A percentile compares a stretch with the other conserved stretches of the same genome.
phyloP scores from a whole-genome alignment of 1,140 invertebrate genomes.

The Drosophila tristis region DNA sequence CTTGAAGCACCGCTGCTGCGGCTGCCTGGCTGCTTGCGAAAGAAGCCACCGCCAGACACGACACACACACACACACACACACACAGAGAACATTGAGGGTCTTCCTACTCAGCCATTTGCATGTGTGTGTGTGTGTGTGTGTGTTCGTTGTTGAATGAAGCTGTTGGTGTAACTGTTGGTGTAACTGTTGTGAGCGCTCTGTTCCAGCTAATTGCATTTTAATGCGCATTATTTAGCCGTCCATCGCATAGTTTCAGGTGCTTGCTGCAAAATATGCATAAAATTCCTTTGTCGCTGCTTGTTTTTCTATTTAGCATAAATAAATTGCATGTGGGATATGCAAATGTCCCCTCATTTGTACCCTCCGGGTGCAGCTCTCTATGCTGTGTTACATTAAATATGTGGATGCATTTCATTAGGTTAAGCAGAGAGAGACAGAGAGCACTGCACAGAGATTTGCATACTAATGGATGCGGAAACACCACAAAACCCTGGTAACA shows the following conservation, averaged over 20 bases:
- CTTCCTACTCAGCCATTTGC: slow-evolving; percentile 45
- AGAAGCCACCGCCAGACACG: slow-evolving; percentile 15
- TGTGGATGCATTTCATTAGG: slow-evolving; percentile 62
- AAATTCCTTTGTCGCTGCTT: slow-evolving; percentile 35
- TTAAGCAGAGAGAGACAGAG: background rate
- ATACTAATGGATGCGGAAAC: slow-evolving; percentile 19
- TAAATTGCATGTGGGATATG: slow-evolving; percentile 59
- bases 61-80: slow-evolving; percentile 10
- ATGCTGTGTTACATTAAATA: slow-evolving; percentile 36
- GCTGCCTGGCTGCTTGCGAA: background rate
- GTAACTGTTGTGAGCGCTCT: slow-evolving; percentile 5
- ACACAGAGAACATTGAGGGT: slow-evolving; percentile 53
- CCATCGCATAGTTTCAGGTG: slow-evolving; percentile 49
- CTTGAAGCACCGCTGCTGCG: slow-evolving; percentile 44
- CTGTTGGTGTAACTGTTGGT: background rate
- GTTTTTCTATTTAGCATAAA: slow-evolving; percentile 49
- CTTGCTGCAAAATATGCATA: slow-evolving; percentile 46
- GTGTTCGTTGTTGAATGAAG: too few species aligned
- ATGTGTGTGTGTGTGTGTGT: slow-evolving; percentile 4
- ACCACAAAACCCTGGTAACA: background rate
- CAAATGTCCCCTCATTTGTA: slow-evolving; percentile 28
- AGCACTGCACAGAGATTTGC: slow-evolving; percentile 24
- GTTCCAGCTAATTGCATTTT: slow-evolving; percentile 68
- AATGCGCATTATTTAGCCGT: slow-evolving; percentile 64
- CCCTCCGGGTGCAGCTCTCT: too few species aligned